Percentiles rank a stretch among this genome's conserved stretches.
Evolutionary conservation across 2,888 invertebrate species (phyloP).

Genomic region (Drosophila aldrichi): DNA sequence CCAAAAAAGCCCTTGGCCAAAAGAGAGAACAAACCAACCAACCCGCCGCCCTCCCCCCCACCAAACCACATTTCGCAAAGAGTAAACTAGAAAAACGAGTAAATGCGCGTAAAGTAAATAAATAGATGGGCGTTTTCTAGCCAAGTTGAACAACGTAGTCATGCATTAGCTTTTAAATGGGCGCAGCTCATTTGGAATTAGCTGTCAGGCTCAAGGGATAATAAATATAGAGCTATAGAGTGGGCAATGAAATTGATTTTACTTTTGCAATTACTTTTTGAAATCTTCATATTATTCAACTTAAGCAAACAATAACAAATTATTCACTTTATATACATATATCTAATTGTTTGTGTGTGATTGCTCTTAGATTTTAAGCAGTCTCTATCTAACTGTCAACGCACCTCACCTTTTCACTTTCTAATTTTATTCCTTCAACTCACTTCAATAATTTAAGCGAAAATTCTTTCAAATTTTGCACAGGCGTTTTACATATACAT

Average conservation of each 20-base stretch:
- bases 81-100: constrained; percentile 24
- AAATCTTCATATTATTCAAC: neutral
- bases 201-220: constrained; percentile 29
- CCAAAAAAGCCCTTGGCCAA: constrained; percentile 57
- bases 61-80: neutral
- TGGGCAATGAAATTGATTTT: neutral
- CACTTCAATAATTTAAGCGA: constrained; percentile 15
- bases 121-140: constrained; percentile 69
- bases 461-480: constrained; percentile 28
- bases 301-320: neutral
- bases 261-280: neutral
- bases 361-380: constrained; percentile 10
- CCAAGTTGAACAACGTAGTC: constrained; percentile 30
- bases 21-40: constrained; percentile 27
- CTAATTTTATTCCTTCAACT: constrained; percentile 5
- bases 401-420: constrained; percentile 41
- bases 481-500: constrained; percentile 30
- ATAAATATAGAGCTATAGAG: constrained; percentile 14
- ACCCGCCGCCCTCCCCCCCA: neutral
- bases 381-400: constrained; percentile 42
- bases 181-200: constrained; percentile 43
- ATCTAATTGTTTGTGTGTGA: constrained; percentile 19
- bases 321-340: constrained; percentile 9
- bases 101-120: constrained; percentile 60
- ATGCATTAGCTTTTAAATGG: constrained; percentile 40